Evolutionary conservation across 2,113 vertebrate species (phyloP).

Genomic region (Chelonoidis abingdonii): DNA sequence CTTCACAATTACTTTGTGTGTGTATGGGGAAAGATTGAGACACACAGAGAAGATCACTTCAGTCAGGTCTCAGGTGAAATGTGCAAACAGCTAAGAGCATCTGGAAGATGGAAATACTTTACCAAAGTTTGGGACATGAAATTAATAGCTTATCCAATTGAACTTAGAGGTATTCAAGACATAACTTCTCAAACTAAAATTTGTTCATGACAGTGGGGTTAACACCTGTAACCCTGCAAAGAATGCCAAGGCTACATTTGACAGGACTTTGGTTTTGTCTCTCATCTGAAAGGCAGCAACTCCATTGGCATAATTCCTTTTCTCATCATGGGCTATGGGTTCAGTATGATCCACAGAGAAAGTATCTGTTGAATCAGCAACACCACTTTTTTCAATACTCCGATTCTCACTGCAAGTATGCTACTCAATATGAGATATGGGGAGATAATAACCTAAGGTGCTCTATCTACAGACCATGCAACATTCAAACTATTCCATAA

Average conservation of each 20-base stretch:
- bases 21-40: not conserved
- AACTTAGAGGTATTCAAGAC: slow-evolving; percentile 40
- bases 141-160: slow-evolving; percentile 58
- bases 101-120: slow-evolving; percentile 23
- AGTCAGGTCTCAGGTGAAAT: slow-evolving; percentile 59
- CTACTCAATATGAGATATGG: not conserved
- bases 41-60: slow-evolving; percentile 51
- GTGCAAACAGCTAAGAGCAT: slow-evolving; percentile 60
- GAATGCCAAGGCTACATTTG: slow-evolving; percentile 8
- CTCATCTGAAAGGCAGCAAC: slow-evolving; percentile 32
- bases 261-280: not conserved
- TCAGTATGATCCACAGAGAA: not conserved
- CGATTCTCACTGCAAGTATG: slow-evolving; percentile 7
- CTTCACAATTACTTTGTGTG: slow-evolving; percentile 42
- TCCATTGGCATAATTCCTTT: not conserved
- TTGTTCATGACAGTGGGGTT: slow-evolving; percentile 45
- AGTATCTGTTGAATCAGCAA: slow-evolving; percentile 14
- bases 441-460: not conserved
- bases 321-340: not conserved
- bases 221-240: slow-evolving; percentile 28
- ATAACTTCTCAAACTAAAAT: slow-evolving; percentile 53
- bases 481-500: not conserved
- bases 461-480: not conserved
- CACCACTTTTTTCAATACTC: slow-evolving; percentile 18
- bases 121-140: slow-evolving; percentile 51